Percentiles rank a stretch among this genome's conserved stretches.
These are phyloP conservation scores for Drosophila phalerata DNA, from an alignment of 2,888 invertebrate genomes.

Conservation along the genomic window DNA sequence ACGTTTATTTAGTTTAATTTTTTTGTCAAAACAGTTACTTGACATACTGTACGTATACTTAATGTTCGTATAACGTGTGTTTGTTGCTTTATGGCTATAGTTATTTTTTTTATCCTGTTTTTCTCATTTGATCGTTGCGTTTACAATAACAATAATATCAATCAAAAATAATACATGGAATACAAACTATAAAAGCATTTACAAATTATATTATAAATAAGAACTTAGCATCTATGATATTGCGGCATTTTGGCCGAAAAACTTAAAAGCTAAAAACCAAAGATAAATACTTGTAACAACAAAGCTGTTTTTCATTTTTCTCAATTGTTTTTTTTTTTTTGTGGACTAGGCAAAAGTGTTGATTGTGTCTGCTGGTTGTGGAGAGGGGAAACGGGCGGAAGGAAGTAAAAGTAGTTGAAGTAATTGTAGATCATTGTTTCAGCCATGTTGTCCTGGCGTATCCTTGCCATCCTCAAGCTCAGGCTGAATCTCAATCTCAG, in stretches of 20 bases:
- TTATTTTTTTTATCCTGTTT: slow-evolving; percentile 10
- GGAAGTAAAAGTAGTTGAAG: not conserved
- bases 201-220: slow-evolving; percentile 24
- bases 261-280: slow-evolving; percentile 41
- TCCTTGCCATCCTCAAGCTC: slow-evolving; percentile 28
- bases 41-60: slow-evolving; percentile 12
- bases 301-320: slow-evolving; percentile 12
- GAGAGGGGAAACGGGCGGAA: slow-evolving; percentile 12
- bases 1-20: no score
- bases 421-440: not conserved
- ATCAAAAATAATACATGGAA: slow-evolving; percentile 39
- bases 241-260: slow-evolving; percentile 54
- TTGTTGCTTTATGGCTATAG: slow-evolving; percentile 46
- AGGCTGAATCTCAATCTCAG: slow-evolving; percentile 2
- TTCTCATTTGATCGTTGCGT: slow-evolving; percentile 35
- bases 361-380: slow-evolving; percentile 23
- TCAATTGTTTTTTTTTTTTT: slow-evolving; percentile 10
- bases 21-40: not conserved
- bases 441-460: slow-evolving; percentile 19
- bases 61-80: slow-evolving; percentile 40
- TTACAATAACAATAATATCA: slow-evolving; percentile 58
- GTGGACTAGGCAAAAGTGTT: slow-evolving; percentile 40
- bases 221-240: slow-evolving; percentile 36
- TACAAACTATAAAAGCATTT: slow-evolving; percentile 38
- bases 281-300: slow-evolving; percentile 9